Evolutionary conservation across 2,797 vertebrate genomes (phyloP), one percentile per base, ranked within the genome.

Genomic region (Tarsius wallacei): DNA sequence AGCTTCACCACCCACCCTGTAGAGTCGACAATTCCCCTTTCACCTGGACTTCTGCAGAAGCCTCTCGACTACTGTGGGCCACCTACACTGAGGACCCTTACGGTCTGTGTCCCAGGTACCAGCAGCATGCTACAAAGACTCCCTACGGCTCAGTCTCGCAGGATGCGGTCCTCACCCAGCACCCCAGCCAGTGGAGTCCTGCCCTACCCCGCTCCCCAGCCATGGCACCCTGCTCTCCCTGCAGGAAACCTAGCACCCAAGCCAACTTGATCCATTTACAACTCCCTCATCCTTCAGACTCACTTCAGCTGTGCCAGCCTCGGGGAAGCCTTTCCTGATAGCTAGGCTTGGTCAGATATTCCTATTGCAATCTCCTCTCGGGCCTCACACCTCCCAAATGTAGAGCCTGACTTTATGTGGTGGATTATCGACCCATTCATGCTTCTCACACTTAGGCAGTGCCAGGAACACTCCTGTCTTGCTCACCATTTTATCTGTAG

Each of bases 401-500:
- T 3, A 59, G 86, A 24, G 24, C 19, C 0, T 70, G 51, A 12
- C 47, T 53, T 90, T 51, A 68, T 70, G 71, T 61, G 19, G 42
- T 15, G 76, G 47, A 70, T 51, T 64, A 76, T 57, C 42, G n/a
- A 49, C 78, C 13, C 16, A 22, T 5, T 47, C 42, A 36, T 95
- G 33, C 63, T 21, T 66, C 13, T 24, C 55, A 53, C 70, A 64
- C 73, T 77, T 47, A 77, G 55, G n/a, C 59, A 57, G 86, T 0
- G 7, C 31, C 33, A 59, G 81, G 33, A 81, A 53, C 17, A 0
- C 17, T 70, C 21, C 42, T 33, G 19, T 42, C 73, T 80, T 42
- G 49, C 21, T 94, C 57, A 82, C 31, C 36, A 42, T 36, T 95
- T 88, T 73, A 55, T 74, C 83, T 53, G 76, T 17, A 94, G 66